A percentile compares a stretch with the other conserved stretches of the same genome.
Evolutionary conservation across 2,113 vertebrate genomes (phyloP).

Genomic region (Thamnaconus septentrionalis): DNA sequence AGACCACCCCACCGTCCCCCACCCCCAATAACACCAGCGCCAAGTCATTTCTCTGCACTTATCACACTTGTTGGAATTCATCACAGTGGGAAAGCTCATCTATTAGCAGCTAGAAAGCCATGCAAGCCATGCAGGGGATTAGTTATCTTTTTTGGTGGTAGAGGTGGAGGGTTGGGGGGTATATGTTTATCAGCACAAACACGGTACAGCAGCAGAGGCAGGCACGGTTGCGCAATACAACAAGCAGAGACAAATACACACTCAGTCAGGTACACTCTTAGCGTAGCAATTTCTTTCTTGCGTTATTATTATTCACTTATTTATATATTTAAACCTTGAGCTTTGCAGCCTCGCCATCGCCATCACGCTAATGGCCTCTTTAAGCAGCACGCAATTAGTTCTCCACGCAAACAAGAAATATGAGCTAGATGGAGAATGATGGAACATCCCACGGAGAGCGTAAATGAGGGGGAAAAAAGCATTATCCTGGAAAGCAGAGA

Average conservation of each 20-base stretch:
- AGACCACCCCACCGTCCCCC: too few species aligned
- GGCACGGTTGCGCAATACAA: neutral
- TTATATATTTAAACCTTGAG: too few species aligned
- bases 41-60: slow-evolving; percentile 10
- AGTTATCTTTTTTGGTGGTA: too few species aligned
- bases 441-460: slow-evolving; percentile 21
- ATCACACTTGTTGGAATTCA: slow-evolving; percentile 35
- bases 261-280: too few species aligned
- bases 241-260: neutral
- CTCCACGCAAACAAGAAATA: slow-evolving; percentile 21
- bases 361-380: slow-evolving; percentile 49
- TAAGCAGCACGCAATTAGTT: slow-evolving; percentile 57
- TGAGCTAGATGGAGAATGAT: slow-evolving; percentile 21
- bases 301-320: too few species aligned
- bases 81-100: slow-evolving; percentile 40
- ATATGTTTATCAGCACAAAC: neutral
- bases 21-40: slow-evolving; percentile 16
- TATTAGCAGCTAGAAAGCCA: slow-evolving; percentile 24
- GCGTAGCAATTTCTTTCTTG: too few species aligned
- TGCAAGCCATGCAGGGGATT: neutral
- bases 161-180: too few species aligned
- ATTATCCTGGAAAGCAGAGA: slow-evolving; percentile 25
- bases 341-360: neutral
- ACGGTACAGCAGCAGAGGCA: neutral
- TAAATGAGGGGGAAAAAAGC: slow-evolving; percentile 14